Evolutionary conservation across 35 echinoderm and acorn worm genomes (phyloP).

Genomic region (Holothuria glaberrima): DNA sequence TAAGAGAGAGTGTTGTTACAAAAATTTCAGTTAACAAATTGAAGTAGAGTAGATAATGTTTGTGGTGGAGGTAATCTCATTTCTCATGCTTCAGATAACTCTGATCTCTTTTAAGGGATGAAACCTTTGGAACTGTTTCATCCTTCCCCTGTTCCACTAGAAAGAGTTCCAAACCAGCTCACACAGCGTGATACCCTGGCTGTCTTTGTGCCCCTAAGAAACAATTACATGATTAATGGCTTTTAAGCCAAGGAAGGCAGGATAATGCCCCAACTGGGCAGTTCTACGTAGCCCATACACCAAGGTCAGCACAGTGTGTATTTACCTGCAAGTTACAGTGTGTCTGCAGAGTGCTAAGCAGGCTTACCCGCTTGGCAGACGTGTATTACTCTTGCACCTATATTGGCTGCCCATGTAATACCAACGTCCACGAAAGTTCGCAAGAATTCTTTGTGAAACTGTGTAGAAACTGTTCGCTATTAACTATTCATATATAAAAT

Average conservation of each 20-base stretch:
- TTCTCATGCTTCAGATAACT: not conserved
- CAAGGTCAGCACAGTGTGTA: not conserved
- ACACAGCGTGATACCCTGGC: conserved; percentile 18
- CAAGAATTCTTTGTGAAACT: too few species aligned
- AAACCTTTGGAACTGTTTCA: not conserved
- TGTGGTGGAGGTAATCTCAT: conserved; percentile 44
- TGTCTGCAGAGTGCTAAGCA: too few species aligned
- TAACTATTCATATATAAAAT: too few species aligned
- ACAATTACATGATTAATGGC: conserved; percentile 49
- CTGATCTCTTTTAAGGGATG: conserved; percentile 9
- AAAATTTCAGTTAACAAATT: conserved; percentile 35
- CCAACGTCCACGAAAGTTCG: too few species aligned
- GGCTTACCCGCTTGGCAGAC: too few species aligned
- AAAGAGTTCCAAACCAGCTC: conserved; percentile 1
- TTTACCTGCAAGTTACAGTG: too few species aligned
- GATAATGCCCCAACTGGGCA: not conserved
- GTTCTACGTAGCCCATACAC: not conserved
- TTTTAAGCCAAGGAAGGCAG: not conserved
- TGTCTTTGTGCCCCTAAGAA: not conserved
- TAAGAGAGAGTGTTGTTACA: conserved; percentile 5
- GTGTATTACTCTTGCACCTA: too few species aligned
- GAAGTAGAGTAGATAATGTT: conserved; percentile 18
- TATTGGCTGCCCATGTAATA: too few species aligned
- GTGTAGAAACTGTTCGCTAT: too few species aligned
- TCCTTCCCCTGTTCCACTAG: not conserved